Percentiles rank a stretch among this genome's conserved stretches.
Evolutionary conservation across 2,797 vertebrate species (phyloP).

Genomic region (Mormyrus proboscirostris): DNA sequence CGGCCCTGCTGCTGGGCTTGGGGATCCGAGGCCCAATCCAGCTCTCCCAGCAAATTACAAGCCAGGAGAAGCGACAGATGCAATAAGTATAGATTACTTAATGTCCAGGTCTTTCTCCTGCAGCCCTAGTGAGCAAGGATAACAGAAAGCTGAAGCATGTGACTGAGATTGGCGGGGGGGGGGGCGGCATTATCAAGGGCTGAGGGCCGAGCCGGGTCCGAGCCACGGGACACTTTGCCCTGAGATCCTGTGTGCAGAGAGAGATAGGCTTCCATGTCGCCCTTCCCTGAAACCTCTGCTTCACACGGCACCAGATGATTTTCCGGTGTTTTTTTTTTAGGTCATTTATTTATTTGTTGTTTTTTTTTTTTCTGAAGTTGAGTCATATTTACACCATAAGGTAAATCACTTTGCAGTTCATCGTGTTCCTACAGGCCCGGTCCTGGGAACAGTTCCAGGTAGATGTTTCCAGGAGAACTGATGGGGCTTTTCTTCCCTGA

Average conservation of each 20-base stretch:
- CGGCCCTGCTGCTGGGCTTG: slow-evolving; percentile 57
- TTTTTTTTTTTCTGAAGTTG: neutral
- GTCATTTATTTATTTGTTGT: neutral
- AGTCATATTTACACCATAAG: neutral
- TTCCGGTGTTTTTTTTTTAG: neutral
- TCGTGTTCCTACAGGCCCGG: neutral
- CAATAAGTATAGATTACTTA: slow-evolving; percentile 71
- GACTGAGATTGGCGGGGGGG: slow-evolving; percentile 51
- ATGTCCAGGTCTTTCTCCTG: slow-evolving; percentile 59
- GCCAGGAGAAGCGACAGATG: slow-evolving; percentile 50
- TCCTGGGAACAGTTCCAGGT: slow-evolving; percentile 14
- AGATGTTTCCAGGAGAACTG: neutral
- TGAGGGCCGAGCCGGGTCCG: no score
- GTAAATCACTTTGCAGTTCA: neutral
- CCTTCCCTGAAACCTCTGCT: neutral
- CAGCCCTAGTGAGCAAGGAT: neutral
- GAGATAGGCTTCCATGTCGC: neutral
- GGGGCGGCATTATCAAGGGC: neutral
- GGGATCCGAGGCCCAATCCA: slow-evolving; percentile 67
- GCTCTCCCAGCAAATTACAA: slow-evolving; percentile 71
- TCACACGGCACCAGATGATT: neutral
- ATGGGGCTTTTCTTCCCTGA: neutral
- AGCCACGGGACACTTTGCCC: neutral
- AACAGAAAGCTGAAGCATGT: slow-evolving; percentile 32
- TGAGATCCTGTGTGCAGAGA: neutral